Base-by-base conservation (phyloP, 1,140 invertebrate species). In the Tribolium castaneum region DNA sequence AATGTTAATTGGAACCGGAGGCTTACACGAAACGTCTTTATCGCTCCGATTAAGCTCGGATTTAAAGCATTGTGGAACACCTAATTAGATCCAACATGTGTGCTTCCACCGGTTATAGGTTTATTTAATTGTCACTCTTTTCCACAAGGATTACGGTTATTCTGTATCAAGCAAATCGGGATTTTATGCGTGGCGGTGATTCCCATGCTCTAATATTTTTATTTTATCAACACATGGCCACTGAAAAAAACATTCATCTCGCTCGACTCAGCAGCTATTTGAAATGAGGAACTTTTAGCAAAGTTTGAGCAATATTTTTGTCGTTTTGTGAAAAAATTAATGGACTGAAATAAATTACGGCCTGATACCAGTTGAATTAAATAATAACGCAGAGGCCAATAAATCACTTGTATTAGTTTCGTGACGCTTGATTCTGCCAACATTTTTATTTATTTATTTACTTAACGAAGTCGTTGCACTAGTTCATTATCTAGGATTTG, bases 121-220 rank as follows among this genome's bases (percentile, higher is more conserved):
- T 19, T 56, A 14, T 16, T 14, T 56, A 14, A 25, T 59, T 25
- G 30, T 35, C 30, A 12, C 59, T 66, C 30, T 66, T 13, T 30
- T 12, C 13, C 59, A 66, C 22, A 25, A 14, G 25, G 30, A 35
- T 30, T 35, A 35, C 25, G 12, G 59, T 66, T 35, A 66, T 66
- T 66, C 12, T 22, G 59, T 66, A 66, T 66, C 34, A 35, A 66
- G 59, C 19, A 35, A 66, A 39, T 66, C 59, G 30, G 6, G 54
- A 25, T 59, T 59, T 59, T 22, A 59, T 66, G 59, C 30, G 59
- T 30, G 59, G n/a, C 13, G 25, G 10, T 66, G 59, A 66, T 66
- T 66, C 59, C 34, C 59, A 66, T 66, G 59, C 59, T 66, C 59
- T 66, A 66, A 30, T 66, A 66, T 66, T 62, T 62, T 62, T 62